Percentiles rank a stretch among this genome's conserved stretches.
Conservation (phyloP, 2,797 vertebrate genomes). For the Cyclura pinguis region DNA sequence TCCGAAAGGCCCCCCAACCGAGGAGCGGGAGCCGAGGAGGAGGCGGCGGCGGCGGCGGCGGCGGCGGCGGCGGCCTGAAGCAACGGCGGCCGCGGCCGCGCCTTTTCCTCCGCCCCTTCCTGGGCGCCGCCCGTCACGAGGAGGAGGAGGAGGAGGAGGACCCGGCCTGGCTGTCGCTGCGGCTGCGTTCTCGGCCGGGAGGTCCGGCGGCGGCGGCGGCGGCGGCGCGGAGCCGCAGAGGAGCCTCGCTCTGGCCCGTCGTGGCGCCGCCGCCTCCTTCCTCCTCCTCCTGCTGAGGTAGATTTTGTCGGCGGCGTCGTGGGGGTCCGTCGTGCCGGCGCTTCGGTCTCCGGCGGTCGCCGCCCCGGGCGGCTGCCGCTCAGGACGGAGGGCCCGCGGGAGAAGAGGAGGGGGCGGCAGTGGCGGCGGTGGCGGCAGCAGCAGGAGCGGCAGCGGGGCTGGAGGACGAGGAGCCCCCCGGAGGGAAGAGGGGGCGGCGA, state of each 20-base stretch:
- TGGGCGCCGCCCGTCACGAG: conserved; percentile 50
- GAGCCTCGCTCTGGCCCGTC: no score
- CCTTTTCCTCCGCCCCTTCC: conserved; percentile 18
- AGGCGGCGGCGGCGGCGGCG: no score
- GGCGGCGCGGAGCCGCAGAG: no score
- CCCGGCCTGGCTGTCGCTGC: background rate
- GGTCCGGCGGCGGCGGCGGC: no score
- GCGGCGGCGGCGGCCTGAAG: no score
- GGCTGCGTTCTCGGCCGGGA: background rate
- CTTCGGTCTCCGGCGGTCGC: background rate
- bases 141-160: no score
- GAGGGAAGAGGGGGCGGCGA: conserved; percentile 49
- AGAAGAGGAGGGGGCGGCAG: no score
- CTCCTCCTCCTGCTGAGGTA: background rate
- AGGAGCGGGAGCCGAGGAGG: background rate
- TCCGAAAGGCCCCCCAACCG: background rate
- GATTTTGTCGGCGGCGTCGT: no score
- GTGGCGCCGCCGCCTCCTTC: no score
- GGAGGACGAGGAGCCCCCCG: conserved; percentile 50
- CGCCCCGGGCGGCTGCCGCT: conserved; percentile 67
- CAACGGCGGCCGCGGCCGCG: background rate
- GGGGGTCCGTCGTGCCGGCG: no score
- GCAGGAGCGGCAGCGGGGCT: conserved; percentile 63
- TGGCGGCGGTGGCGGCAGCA: no score
- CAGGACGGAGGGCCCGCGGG: conserved; percentile 78